Conservation (phyloP, 2,888 invertebrate genomes). For the Azorinus chamasolen region DNA sequence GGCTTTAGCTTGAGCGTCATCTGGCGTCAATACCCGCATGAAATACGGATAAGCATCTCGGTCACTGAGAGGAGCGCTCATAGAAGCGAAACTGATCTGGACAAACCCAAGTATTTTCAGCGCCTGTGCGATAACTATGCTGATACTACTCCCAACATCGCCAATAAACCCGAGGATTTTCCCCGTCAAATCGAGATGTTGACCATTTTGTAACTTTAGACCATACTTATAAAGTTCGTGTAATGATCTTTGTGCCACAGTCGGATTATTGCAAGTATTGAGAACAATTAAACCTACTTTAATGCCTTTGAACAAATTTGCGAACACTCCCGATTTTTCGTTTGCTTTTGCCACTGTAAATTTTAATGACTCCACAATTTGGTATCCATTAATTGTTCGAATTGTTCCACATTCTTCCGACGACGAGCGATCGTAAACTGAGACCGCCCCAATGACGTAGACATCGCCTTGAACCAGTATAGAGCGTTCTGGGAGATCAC, state of each 20-base stretch:
- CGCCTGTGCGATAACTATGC: conserved; percentile 42
- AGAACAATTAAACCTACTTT: conserved; percentile 56
- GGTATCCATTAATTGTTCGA: conserved; percentile 28
- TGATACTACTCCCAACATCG: conserved; percentile 45
- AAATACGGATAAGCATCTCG: conserved; percentile 52
- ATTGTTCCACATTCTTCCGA: conserved; percentile 48
- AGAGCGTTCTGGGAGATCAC: conserved; percentile 20
- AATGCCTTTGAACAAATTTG: conserved; percentile 26
- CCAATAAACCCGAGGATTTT: conserved; percentile 61
- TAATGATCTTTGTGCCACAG: conserved; percentile 43
- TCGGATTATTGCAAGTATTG: conserved; percentile 61
- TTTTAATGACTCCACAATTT: conserved; percentile 53
- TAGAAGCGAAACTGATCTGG: conserved; percentile 58
- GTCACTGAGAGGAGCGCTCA: conserved; percentile 55
- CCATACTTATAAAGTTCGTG: conserved; percentile 45
- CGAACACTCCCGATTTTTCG: conserved; percentile 2
- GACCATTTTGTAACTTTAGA: conserved; percentile 1
- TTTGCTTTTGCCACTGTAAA: conserved; percentile 48
- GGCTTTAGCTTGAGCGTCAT: conserved; percentile 53
- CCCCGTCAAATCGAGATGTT: conserved; percentile 9
- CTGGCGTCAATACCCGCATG: conserved; percentile 60
- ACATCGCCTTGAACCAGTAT: conserved; percentile 58
- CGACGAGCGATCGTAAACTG: conserved; percentile 37
- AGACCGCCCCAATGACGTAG: conserved; percentile 57
- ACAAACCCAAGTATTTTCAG: conserved; percentile 38